Conservation (phyloP, 2,113 vertebrate genomes). For the Bubo scandiacus region DNA sequence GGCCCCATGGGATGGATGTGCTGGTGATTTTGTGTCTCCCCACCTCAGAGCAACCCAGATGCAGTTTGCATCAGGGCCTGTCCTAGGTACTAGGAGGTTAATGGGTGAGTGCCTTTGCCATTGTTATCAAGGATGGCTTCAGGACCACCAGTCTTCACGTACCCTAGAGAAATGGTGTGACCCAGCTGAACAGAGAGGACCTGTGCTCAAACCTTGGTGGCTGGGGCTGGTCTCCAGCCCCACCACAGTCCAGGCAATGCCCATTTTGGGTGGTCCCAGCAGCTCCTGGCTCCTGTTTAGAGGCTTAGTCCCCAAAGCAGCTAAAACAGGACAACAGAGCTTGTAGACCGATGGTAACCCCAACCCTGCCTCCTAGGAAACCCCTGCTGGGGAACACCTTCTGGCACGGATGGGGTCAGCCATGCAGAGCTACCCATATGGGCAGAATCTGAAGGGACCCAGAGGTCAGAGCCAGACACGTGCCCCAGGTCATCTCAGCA, state of each 20-base stretch:
- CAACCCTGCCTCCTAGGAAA: neutral
- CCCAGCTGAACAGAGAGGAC: neutral
- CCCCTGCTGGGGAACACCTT: neutral
- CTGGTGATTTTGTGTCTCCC: neutral
- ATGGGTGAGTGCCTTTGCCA: neutral
- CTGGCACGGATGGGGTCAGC: neutral
- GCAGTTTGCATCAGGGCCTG: neutral
- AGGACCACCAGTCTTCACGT: neutral
- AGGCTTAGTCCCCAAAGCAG: neutral
- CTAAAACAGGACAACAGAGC: neutral
- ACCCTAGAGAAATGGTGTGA: neutral
- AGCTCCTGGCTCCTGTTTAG: neutral
- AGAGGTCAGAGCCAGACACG: neutral
- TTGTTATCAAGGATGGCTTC: neutral
- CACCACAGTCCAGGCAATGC: neutral
- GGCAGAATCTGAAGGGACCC: neutral
- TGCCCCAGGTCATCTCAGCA: neutral
- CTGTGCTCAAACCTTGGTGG: fast-evolving
- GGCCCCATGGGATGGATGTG: neutral
- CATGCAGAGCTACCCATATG: fast-evolving
- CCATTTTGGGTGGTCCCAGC: neutral
- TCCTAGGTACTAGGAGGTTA: too few species aligned
- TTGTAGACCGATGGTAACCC: neutral
- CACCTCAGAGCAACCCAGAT: neutral
- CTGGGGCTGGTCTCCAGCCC: neutral